A percentile compares a stretch with the other conserved stretches of the same genome.
These are phyloP conservation scores for Sinosuthora webbiana DNA, from an alignment of 2,113 vertebrate genomes.

Conservation along the genomic window DNA sequence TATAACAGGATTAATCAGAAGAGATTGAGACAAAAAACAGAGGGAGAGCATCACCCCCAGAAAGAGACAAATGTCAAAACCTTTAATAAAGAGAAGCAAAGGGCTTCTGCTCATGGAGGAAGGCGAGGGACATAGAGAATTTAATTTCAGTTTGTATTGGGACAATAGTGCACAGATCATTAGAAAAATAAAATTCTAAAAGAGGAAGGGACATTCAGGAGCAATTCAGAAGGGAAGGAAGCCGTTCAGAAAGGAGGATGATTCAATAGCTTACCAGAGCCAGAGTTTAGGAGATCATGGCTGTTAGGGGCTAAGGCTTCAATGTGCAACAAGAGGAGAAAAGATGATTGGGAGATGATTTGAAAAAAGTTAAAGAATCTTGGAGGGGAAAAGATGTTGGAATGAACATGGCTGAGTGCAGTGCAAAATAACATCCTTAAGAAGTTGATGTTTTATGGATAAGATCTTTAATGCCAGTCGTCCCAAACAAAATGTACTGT, in stretches of 20 bases:
- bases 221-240: background rate
- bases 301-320: background rate
- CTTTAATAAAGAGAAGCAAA: background rate
- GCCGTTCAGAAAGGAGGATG: background rate
- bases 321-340: background rate
- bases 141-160: background rate
- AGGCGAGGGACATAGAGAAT: background rate
- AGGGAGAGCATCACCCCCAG: rapidly evolving
- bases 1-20: background rate
- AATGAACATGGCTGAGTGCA: background rate
- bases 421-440: background rate
- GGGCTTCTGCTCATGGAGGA: background rate
- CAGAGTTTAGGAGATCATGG: background rate
- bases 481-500: background rate
- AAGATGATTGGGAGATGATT: background rate
- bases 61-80: background rate
- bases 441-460: background rate
- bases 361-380: background rate
- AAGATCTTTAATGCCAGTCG: background rate
- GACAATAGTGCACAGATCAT: background rate
- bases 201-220: background rate
- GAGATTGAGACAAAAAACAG: background rate
- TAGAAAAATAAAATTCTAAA: background rate
- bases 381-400: background rate
- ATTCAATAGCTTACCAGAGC: background rate